A percentile compares a stretch with the other conserved stretches of the same genome.
Evolutionary conservation across 2,113 vertebrate genomes (phyloP).

Genomic region (Carollia perspicillata): DNA sequence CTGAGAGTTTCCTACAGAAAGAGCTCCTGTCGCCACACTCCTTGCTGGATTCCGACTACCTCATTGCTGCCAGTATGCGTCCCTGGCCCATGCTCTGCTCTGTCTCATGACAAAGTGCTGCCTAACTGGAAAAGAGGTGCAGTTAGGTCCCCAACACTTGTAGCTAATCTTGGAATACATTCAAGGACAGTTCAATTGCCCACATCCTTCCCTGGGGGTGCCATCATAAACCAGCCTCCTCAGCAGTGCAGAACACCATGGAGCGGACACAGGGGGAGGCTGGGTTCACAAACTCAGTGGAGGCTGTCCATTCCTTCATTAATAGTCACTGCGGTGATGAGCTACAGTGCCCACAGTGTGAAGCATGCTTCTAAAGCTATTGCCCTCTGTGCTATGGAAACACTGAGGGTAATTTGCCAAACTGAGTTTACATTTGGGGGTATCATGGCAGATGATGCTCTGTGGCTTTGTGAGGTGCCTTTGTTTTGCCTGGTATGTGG

Average conservation of each 20-base stretch:
- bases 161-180: neutral
- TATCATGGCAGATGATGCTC: neutral
- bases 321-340: neutral
- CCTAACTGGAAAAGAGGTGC: neutral
- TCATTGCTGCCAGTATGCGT: neutral
- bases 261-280: neutral
- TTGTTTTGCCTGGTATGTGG: neutral
- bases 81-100: neutral
- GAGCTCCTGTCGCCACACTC: neutral
- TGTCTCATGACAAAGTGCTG: neutral
- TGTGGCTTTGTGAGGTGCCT: neutral
- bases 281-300: neutral
- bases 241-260: neutral
- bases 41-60: neutral
- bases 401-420: neutral
- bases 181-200: neutral
- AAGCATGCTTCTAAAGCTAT: neutral
- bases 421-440: neutral
- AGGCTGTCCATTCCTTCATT: too few species aligned
- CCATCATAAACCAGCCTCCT: neutral
- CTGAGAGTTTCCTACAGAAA: neutral
- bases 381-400: accelerated
- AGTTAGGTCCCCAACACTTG: neutral
- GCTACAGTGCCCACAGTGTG: neutral
- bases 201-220: neutral